Percentiles rank a stretch among this genome's conserved stretches.
Evolutionary conservation across 2,113 vertebrate species (phyloP).

Genomic region (Sturnira hondurensis): DNA sequence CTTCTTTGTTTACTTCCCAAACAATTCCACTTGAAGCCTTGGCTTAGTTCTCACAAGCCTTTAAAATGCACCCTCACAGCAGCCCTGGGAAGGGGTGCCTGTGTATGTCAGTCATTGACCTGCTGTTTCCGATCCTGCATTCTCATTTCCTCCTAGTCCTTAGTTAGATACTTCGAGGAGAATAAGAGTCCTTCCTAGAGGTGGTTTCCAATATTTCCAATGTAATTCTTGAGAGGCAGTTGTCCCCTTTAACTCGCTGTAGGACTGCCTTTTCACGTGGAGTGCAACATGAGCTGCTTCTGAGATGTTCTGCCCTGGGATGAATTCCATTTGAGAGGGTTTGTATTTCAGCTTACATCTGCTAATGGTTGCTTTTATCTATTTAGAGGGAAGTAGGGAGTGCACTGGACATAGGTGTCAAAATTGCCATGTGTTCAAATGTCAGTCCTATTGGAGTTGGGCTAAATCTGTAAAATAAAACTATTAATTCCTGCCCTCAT

Average conservation of each 20-base stretch:
- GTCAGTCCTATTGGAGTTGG: background rate
- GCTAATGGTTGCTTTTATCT: background rate
- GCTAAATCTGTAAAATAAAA: background rate
- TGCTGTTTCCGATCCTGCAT: background rate
- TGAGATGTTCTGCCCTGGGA: background rate
- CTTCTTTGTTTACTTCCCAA: background rate
- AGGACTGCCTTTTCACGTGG: background rate
- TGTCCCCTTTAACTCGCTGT: background rate
- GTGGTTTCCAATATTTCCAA: background rate
- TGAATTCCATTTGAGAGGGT: background rate
- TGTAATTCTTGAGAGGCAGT: background rate
- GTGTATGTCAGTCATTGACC: background rate
- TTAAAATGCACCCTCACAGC: background rate
- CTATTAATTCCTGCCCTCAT: background rate
- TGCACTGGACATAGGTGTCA: background rate
- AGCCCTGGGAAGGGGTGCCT: background rate
- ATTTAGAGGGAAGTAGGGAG: background rate
- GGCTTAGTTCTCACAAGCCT: background rate
- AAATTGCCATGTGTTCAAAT: background rate
- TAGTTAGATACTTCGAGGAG: background rate
- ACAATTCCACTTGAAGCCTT: background rate
- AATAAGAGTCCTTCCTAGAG: background rate
- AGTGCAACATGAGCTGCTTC: background rate
- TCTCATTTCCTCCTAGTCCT: background rate
- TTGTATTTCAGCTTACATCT: background rate